Evolutionary conservation across 2,888 invertebrate species (phyloP), one percentile per base, ranked within the genome.

Genomic region (Drymonia ruficornis): DNA sequence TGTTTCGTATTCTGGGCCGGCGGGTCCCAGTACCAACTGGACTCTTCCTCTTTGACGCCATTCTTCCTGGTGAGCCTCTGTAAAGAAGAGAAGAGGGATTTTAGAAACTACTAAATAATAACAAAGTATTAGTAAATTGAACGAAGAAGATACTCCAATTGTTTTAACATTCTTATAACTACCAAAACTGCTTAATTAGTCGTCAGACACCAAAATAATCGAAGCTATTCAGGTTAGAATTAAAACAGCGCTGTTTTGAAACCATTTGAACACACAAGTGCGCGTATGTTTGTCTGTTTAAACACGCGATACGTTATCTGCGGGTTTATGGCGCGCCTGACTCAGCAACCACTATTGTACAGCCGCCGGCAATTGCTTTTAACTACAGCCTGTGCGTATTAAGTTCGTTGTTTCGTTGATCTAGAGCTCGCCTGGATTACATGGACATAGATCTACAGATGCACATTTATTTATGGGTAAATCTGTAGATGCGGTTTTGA

Each of bases 1-100:
- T 59, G 46, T 65, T 74, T 80, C 12, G 83, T 57, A 1, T 77
- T 45, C 47, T 84, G 81, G 1, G 86, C 62, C 1, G 91, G 85
- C 8, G 93, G 90, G 61, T 93, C 93, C 94, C 94, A 94, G 69
- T 93, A 92, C 94, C 94, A 94, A 62, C 83, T 90, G 49, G 89
- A 80, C 46, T 91, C 91, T 56, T 92, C 92, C 66, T 92, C 92
- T 69, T 83, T 85, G 62, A 87, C 75, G 68, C 90, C 90, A 89
- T 91, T 91, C 67, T 84, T 87, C 63, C 78, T 82, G 53, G 81
- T 74, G 70, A 87, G 78, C 73, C 79, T 91, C 93, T 93, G 91
- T 6, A 90, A 92, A 81, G 57, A 83, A 70, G 53, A 67, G 68
- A 78, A 76, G 65, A 44, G 13, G 4, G 13, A 66, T 16, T 19